Conservation (phyloP, 2,113 vertebrate genomes). For the Neolamprologus longior region DNA sequence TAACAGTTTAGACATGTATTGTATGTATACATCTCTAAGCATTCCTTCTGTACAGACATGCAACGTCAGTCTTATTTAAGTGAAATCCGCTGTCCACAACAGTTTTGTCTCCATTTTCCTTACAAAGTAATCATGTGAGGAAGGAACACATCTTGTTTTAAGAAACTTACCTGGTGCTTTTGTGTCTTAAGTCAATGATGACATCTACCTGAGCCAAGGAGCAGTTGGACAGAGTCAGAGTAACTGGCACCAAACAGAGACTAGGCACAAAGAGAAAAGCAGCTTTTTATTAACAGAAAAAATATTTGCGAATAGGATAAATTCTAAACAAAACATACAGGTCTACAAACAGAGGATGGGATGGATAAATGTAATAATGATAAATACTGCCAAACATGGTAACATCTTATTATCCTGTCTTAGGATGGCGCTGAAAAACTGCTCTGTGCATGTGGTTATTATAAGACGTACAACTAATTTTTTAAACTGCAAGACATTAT, state of each 20-base stretch:
- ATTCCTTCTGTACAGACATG: not conserved
- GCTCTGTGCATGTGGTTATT: not conserved
- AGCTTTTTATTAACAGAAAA: not conserved
- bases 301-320: not conserved
- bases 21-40: not conserved
- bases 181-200: slow-evolving; percentile 87
- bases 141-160: not conserved
- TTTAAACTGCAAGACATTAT: not conserved
- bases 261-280: slow-evolving; percentile 56
- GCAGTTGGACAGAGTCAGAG: slow-evolving; percentile 88
- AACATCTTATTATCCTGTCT: not conserved
- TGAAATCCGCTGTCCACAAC: not conserved
- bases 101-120: not conserved
- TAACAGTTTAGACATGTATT: not conserved
- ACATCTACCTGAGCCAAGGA: slow-evolving; percentile 87
- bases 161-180: slow-evolving; percentile 78
- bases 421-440: not conserved
- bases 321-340: not conserved
- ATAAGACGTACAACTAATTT: not conserved
- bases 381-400: not conserved
- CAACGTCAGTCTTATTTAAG: not conserved
- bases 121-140: not conserved
- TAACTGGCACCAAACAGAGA: slow-evolving; percentile 91
- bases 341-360: not conserved
- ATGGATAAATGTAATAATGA: not conserved